Evolutionary conservation across 2,113 vertebrate species (phyloP), one percentile per base, ranked within the genome.

Genomic region (Rhinoptilus africanus): DNA sequence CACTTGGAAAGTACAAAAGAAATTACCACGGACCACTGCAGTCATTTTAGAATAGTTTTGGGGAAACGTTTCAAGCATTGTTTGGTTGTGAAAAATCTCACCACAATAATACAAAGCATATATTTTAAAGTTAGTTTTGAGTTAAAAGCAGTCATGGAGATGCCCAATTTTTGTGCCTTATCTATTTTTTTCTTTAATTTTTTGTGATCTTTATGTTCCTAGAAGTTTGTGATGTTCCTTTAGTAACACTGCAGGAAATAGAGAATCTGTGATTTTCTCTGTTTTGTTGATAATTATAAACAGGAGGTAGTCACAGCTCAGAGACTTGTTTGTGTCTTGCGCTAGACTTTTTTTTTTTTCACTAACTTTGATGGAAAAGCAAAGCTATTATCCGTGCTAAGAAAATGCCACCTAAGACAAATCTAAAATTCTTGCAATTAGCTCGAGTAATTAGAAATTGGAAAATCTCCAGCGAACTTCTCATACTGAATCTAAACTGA

Each of bases 391-490:
- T 93, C 88, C 60, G 24, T 83, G 43, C 60, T 80, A 97, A 92
- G 81, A 95, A 97, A 97, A 96, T 93, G 60, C 66, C 78, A 94
- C 74, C 60, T 91, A 86, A 85, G 54, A 94, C 43, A 96, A 96
- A 96, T 89, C 50, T 96, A 95, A 97, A 96, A 93, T 88, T 95
- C 93, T 96, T 97, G 78, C 66, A 96, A 96, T 97, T 98, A 98
- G 96, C 64, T 63, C 35, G 23, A 92, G 83, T 96, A 97, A 97
- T 97, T 96, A 96, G 85, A 96, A 84, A 92, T 66, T 96, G 80
- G 91, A 98, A 97, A 95, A 72, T 80, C 78, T 96, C 92, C 93
- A 96, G 37, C 85, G 73, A 97, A 96, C 81, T 96, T 96, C 66
- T 81, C 45, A 41, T 91, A 75, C 76, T 91, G 43, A 86, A 3